Conservation (phyloP, 1,140 invertebrate genomes). For the Drosophila tani region DNA sequence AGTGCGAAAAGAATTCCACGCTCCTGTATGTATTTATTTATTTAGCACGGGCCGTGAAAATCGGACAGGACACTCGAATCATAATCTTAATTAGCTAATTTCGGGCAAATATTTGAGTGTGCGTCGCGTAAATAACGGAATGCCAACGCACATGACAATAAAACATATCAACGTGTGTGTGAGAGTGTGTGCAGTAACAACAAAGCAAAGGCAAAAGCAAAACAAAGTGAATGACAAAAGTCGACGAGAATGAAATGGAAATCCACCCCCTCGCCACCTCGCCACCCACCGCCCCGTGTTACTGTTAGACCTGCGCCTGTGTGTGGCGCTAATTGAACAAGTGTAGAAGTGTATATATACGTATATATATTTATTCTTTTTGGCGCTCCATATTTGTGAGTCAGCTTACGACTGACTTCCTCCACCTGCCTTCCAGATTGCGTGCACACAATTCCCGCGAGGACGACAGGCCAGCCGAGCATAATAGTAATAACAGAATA, state of each 20-base stretch:
- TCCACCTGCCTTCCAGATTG: conserved; percentile 54
- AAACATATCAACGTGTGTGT: conserved; percentile 20
- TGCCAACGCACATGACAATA: conserved; percentile 55
- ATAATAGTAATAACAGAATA: conserved; percentile 30
- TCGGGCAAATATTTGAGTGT: conserved; percentile 56
- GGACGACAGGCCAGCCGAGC: conserved; percentile 35
- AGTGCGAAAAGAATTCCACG: conserved; percentile 29
- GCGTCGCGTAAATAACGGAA: conserved; percentile 65
- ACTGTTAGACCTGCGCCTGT: conserved; percentile 50
- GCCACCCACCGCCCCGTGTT: conserved; percentile 9
- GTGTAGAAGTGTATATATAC: conserved; percentile 24
- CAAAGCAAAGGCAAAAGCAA: conserved; percentile 59
- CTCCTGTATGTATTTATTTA: conserved; percentile 37
- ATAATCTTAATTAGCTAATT: conserved; percentile 72
- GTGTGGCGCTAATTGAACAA: conserved; percentile 77
- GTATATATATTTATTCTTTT: conserved; percentile 37
- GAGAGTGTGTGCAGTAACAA: conserved; percentile 43
- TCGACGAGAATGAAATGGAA: conserved; percentile 78
- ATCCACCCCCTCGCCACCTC: conserved; percentile 44
- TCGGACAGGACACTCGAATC: conserved; percentile 51
- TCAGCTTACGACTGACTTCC: conserved; percentile 48
- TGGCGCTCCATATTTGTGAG: conserved; percentile 44
- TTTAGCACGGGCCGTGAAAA: conserved; percentile 51
- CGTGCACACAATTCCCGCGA: conserved; percentile 48
- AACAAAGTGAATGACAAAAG: conserved; percentile 68